Evolutionary conservation across 2,113 vertebrate species (phyloP).

Genomic region (Passerina amoena): DNA sequence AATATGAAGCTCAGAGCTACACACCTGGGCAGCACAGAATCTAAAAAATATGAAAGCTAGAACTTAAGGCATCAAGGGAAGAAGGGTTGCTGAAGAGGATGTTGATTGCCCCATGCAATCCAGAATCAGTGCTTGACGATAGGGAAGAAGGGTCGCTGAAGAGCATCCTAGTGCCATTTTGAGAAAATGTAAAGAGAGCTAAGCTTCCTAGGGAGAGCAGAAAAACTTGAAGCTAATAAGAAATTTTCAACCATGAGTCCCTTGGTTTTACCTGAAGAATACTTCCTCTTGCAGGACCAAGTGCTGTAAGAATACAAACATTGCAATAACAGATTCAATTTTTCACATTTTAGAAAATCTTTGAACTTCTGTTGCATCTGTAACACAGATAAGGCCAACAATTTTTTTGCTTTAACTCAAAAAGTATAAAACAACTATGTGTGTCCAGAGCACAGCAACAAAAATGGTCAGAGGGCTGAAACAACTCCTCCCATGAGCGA

Average conservation of each 20-base stretch:
- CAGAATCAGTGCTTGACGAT: neutral
- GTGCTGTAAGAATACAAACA: neutral
- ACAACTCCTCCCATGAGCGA: neutral
- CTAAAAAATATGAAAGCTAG: neutral
- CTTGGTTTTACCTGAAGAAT: neutral
- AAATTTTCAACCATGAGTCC: neutral
- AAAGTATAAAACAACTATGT: neutral
- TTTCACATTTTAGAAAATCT: neutral
- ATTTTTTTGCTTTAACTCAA: neutral
- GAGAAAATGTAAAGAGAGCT: neutral
- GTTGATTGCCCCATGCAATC: neutral
- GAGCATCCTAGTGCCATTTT: neutral
- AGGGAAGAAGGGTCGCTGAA: fast-evolving
- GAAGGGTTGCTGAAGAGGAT: neutral
- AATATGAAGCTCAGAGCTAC: neutral
- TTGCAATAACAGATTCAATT: neutral
- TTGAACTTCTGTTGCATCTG: neutral
- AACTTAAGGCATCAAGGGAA: neutral
- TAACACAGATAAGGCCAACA: neutral
- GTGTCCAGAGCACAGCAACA: neutral
- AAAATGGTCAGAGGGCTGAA: neutral
- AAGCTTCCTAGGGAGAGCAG: neutral
- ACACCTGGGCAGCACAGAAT: neutral
- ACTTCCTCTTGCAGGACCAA: neutral
- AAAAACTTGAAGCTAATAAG: neutral